phyloP scores from a whole-genome alignment of 2,888 invertebrate species.

The Parochlus steinenii region DNA sequence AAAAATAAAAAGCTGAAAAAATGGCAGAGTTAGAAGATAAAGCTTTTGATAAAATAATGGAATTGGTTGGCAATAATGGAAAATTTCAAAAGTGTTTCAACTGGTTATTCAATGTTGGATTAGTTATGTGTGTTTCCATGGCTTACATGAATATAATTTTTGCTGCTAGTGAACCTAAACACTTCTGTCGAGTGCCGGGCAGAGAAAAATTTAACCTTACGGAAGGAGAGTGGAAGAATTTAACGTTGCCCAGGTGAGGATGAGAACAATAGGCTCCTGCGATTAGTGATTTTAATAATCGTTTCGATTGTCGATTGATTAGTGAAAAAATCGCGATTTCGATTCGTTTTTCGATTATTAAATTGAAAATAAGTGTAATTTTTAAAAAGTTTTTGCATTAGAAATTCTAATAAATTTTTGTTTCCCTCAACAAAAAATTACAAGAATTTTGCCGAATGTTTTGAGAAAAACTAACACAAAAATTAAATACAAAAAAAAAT shows the following conservation, averaged over 20 bases:
- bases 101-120: constrained; percentile 31
- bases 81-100: constrained; percentile 35
- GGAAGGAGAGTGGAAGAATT: constrained; percentile 32
- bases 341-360: too few relatives aligned
- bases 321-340: too few relatives aligned
- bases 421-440: too few relatives aligned
- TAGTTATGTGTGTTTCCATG: constrained; percentile 33
- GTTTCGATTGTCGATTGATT: too few relatives aligned
- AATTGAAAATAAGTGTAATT: too few relatives aligned
- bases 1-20: neutral
- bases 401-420: too few relatives aligned
- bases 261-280: too few relatives aligned
- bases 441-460: too few relatives aligned
- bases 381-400: too few relatives aligned
- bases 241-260: constrained; percentile 36
- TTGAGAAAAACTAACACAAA: too few relatives aligned
- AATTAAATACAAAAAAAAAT: too few relatives aligned
- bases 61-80: constrained; percentile 35
- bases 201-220: constrained; percentile 31
- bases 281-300: neutral
- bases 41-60: constrained; percentile 35
- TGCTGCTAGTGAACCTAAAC: constrained; percentile 37
- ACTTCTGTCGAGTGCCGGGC: constrained; percentile 40
- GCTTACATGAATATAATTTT: constrained; percentile 36
- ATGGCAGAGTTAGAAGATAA: constrained; percentile 15